Percentiles rank a stretch among this genome's conserved stretches.
Conservation (phyloP, 2,113 vertebrate species). For the Corythaixoides concolor region DNA sequence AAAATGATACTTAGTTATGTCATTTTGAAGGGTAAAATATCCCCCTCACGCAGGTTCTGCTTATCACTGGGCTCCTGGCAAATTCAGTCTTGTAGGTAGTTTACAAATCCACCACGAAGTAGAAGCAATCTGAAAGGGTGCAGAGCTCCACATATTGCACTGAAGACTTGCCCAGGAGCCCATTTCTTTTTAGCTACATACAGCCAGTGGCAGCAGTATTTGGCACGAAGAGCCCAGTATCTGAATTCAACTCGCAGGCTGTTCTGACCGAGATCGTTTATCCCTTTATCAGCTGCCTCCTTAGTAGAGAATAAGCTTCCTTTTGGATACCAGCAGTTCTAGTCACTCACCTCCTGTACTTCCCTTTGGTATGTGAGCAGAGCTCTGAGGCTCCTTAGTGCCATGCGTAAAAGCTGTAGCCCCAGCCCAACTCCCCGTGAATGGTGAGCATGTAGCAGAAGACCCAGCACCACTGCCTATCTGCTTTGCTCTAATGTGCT, state of each 20-base stretch:
- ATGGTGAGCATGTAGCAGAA: background rate
- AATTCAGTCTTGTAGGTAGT: background rate
- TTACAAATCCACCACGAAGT: background rate
- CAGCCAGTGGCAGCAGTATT: background rate
- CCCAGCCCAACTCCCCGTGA: accelerated
- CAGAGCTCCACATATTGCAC: background rate
- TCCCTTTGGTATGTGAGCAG: background rate
- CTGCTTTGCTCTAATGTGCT: accelerated
- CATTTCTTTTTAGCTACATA: background rate
- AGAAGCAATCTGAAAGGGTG: background rate
- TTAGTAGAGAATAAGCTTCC: background rate
- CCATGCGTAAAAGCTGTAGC: background rate
- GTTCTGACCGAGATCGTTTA: background rate
- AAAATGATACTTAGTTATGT: background rate
- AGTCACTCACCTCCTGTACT: background rate
- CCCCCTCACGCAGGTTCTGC: background rate
- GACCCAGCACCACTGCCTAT: background rate
- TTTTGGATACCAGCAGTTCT: background rate
- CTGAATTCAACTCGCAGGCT: background rate
- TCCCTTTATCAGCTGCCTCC: background rate
- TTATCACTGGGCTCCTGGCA: background rate
- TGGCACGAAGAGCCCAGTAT: background rate
- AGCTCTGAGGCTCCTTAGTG: background rate
- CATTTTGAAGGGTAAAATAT: background rate
- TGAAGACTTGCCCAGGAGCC: background rate